Evolutionary conservation across 2,113 vertebrate genomes (phyloP), one percentile per base, ranked within the genome.

Genomic region (Calidris pygmaea): DNA sequence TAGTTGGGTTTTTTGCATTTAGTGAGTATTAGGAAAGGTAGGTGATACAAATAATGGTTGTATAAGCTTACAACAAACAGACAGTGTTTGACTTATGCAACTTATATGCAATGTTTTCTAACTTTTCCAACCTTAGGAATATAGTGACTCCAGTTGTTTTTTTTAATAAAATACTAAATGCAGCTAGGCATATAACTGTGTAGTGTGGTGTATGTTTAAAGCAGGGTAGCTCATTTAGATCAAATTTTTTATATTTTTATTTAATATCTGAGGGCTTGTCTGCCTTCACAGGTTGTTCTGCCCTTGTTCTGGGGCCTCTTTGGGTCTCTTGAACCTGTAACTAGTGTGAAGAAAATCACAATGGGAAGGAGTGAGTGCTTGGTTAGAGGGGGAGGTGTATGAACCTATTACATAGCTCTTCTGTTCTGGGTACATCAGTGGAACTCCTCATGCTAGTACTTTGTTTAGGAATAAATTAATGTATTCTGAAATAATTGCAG

Each of bases 141-240:
- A 34, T 10, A 78, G 35, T 47, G 43, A 60, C 41, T 66, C 68
- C 17, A 47, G 1, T 3, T 29, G 85, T 71, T 80, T 47, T 47
- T 47, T 75, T 6, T 22, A 35, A 35, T 77, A 10, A 45, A 39
- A 7, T 22, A 1, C 4, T 52, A 26, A 62, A 17, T 81, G 7
- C 15, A 3, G 47, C 1, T 17, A 4, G 26, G 16, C 32, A 17
- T 14, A 0, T 27, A 39, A 21, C 59, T 37, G 3, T 47, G 9
- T 41, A 15, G 39, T 9, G 7, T 63, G 30, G 18, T 9, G 5
- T 23, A 4, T 34, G 4, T 79, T 90, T 85, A 43, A 74, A 79
- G 66, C 70, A 50, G 52, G 12, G 6, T 78, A 41, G 22, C 53
- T 87, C 1, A 5, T 60, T 65, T 24, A 82, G 15, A 79, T 53